Conservation (phyloP, 2,113 vertebrate genomes). For the Tachuris rubrigastra region DNA sequence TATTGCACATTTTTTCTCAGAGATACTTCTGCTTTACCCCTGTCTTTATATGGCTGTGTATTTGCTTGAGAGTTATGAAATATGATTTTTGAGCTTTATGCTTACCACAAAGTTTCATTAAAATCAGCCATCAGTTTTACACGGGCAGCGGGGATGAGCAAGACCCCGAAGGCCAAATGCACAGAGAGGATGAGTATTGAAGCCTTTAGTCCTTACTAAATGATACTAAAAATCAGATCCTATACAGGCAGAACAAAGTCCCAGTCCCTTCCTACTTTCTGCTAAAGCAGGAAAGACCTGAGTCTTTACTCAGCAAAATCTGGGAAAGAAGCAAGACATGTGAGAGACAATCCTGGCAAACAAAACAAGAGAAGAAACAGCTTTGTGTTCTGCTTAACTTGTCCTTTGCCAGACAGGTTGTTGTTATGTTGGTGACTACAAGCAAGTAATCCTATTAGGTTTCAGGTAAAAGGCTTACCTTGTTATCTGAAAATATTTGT, state of each 20-base stretch:
- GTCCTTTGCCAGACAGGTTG: background rate
- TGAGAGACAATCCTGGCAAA: background rate
- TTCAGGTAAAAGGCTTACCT: background rate
- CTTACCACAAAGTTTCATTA: background rate
- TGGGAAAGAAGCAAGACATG: background rate
- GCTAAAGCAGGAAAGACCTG: background rate
- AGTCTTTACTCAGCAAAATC: background rate
- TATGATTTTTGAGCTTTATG: background rate
- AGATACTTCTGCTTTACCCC: background rate
- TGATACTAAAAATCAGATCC: background rate
- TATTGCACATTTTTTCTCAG: background rate
- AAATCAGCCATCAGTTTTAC: background rate
- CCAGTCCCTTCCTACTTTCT: background rate
- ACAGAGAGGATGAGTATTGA: background rate
- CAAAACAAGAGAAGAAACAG: background rate
- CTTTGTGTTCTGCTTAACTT: background rate
- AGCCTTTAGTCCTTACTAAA: background rate
- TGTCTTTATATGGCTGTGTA: background rate
- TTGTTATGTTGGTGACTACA: background rate
- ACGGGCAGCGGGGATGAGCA: background rate
- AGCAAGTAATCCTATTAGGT: background rate
- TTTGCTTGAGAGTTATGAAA: background rate
- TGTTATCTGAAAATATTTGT: background rate
- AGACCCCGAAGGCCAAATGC: background rate
- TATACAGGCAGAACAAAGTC: background rate